phyloP scores from a whole-genome alignment of 2,888 invertebrate species.

The Deladenus siricidicola region DNA sequence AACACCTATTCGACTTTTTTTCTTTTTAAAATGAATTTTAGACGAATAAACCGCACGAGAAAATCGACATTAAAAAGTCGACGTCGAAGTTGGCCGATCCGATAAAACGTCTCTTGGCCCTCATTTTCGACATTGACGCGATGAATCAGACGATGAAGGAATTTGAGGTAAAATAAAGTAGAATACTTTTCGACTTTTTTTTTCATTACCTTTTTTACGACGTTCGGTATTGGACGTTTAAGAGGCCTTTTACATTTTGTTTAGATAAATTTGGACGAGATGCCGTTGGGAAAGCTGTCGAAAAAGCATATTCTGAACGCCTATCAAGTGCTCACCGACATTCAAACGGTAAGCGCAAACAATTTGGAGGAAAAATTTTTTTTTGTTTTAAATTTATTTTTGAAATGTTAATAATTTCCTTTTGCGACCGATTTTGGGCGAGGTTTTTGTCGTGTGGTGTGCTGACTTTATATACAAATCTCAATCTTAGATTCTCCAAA shows the following conservation, averaged over 20 bases:
- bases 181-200: neutral
- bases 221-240: neutral
- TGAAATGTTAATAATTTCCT: too few species aligned
- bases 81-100: conserved; percentile 66
- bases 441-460: too few species aligned
- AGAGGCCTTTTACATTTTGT: neutral
- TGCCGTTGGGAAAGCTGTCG: conserved; percentile 93
- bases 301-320: conserved; percentile 79
- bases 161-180: conserved; percentile 77
- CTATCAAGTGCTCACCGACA: conserved; percentile 66
- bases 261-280: conserved; percentile 81
- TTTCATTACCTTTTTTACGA: neutral
- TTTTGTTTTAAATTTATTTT: too few species aligned
- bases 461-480: too few species aligned
- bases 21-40: conserved; percentile 11
- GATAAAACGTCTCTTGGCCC: conserved; percentile 73
- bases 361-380: too few species aligned
- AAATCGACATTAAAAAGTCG: conserved; percentile 28
- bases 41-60: neutral
- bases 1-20: conserved; percentile 4
- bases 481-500: too few species aligned
- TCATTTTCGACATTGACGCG: conserved; percentile 78
- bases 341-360: conserved; percentile 51
- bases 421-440: too few species aligned
- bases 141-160: conserved; percentile 89